A percentile compares a stretch with the other conserved stretches of the same genome.
These are phyloP conservation scores for Scophthalmus maximus DNA, from an alignment of 2,113 vertebrate genomes.

Conservation along the genomic window DNA sequence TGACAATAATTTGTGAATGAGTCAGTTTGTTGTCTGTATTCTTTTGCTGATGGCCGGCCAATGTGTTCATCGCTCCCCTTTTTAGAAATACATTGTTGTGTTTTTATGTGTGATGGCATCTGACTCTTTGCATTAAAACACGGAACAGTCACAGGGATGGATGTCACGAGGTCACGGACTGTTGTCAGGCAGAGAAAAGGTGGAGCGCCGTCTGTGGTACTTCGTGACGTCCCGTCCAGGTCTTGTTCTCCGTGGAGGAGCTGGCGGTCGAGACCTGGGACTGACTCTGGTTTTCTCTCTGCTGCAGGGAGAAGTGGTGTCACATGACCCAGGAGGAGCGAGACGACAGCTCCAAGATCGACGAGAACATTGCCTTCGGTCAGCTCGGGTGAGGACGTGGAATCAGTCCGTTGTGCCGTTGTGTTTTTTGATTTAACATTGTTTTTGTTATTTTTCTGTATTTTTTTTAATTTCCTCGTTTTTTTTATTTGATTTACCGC, in stretches of 20 bases:
- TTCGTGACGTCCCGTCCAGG: constrained; percentile 30
- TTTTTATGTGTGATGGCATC: constrained; percentile 14
- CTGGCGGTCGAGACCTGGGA: constrained; percentile 11
- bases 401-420: no score
- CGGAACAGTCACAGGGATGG: constrained; percentile 40
- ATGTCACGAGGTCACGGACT: neutral
- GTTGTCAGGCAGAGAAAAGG: no score
- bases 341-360: constrained; percentile 91
- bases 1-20: constrained; percentile 27
- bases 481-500: no score
- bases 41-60: constrained; percentile 27
- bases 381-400: constrained; percentile 89
- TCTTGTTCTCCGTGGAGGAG: constrained; percentile 9
- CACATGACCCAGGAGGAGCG: constrained; percentile 97
- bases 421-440: no score
- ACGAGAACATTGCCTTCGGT: constrained; percentile 98
- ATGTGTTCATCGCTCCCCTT: neutral
- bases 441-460: no score
- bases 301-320: constrained; percentile 95
- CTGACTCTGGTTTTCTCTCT: constrained; percentile 20
- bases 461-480: no score
- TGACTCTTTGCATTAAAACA: neutral
- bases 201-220: neutral
- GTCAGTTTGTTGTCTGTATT: constrained; percentile 39
- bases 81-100: neutral